Evolutionary conservation across 2,888 invertebrate genomes (phyloP).

Genomic region (Temnothorax rugatulus): DNA sequence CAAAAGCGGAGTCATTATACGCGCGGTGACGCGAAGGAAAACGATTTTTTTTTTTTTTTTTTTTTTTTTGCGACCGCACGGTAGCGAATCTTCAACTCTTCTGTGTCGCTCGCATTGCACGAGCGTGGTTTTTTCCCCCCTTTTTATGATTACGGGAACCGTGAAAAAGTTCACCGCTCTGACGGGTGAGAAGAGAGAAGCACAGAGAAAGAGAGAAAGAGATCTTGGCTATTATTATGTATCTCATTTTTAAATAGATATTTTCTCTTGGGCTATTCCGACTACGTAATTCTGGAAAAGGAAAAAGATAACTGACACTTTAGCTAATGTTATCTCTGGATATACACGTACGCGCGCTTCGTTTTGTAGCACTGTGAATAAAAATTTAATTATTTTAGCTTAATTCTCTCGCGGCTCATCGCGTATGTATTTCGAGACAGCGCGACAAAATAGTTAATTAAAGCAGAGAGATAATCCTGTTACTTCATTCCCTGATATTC

Average conservation of each 20-base stretch:
- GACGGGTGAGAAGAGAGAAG: constrained; percentile 17
- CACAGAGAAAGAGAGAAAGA: neutral
- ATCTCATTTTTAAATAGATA: constrained; percentile 38
- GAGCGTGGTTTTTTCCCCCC: neutral
- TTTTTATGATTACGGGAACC: neutral
- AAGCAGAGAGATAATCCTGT: neutral
- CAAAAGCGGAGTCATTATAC: constrained; percentile 13
- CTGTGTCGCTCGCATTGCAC: neutral
- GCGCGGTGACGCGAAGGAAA: neutral
- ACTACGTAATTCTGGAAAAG: constrained; percentile 18
- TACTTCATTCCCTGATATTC: neutral
- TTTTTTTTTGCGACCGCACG: neutral
- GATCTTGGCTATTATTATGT: neutral
- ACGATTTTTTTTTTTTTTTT: neutral
- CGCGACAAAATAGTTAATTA: neutral
- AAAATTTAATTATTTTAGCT: constrained; percentile 36
- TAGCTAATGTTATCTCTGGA: constrained; percentile 28
- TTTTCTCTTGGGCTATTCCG: neutral
- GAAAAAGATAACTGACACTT: neutral
- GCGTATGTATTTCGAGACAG: neutral
- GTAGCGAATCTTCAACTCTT: constrained; percentile 14
- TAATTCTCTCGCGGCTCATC: neutral
- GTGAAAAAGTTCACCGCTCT: constrained; percentile 25
- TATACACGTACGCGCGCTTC: neutral
- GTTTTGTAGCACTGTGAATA: neutral